phyloP scores from a whole-genome alignment of 2,888 invertebrate genomes.

The Chelonus formosanus region DNA sequence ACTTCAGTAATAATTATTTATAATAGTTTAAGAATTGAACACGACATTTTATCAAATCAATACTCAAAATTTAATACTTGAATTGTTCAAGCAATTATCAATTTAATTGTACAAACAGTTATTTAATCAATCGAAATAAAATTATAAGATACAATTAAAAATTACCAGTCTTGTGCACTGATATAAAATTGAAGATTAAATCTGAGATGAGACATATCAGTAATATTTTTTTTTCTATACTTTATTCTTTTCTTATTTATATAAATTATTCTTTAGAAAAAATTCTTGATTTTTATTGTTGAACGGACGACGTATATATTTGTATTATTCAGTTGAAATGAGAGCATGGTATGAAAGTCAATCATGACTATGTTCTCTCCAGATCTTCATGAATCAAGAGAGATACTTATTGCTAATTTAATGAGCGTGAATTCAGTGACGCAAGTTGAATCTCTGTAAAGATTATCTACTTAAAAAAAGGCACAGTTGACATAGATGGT shows the following conservation, averaged over 20 bases:
- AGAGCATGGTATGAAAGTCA: slow-evolving; percentile 3
- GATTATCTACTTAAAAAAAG: slow-evolving; percentile 55
- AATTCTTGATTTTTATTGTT: neutral
- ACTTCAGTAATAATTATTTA: no score
- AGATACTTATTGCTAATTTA: slow-evolving; percentile 15
- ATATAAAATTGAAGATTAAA: neutral
- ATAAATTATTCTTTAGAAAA: neutral
- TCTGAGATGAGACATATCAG: neutral
- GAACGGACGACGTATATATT: slow-evolving; percentile 18
- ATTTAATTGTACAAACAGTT: neutral
- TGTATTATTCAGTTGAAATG: slow-evolving; percentile 15
- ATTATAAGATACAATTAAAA: slow-evolving; percentile 13
- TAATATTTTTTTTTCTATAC: slow-evolving; percentile 10
- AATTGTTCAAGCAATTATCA: neutral
- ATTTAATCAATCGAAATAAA: slow-evolving; percentile 11
- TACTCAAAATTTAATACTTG: no score
- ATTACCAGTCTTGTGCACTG: slow-evolving; percentile 26
- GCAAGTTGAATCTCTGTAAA: slow-evolving; percentile 45
- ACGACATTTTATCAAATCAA: no score
- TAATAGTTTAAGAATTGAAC: no score
- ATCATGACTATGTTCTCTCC: slow-evolving; percentile 1
- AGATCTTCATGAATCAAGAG: neutral
- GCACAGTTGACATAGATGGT: slow-evolving; percentile 56
- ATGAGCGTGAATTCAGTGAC: slow-evolving; percentile 34
- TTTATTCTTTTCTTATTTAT: neutral